A percentile compares a stretch with the other conserved stretches of the same genome.
Evolutionary conservation across 2,113 vertebrate genomes (phyloP).

Genomic region (Tachycineta bicolor): DNA sequence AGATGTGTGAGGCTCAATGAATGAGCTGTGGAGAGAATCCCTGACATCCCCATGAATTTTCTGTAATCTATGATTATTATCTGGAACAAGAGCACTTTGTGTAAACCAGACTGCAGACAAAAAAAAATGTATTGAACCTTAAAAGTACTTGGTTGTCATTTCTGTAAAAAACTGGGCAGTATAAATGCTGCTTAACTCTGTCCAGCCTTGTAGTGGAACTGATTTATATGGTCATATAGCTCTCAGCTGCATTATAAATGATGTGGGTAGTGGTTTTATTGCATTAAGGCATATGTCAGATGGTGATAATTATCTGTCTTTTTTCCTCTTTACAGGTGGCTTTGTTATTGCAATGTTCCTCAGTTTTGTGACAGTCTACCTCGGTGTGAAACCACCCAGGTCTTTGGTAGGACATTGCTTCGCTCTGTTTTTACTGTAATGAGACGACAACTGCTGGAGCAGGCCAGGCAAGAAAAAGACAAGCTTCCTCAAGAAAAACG

Average conservation of each 20-base stretch:
- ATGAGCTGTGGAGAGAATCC: not conserved
- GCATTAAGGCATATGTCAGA: not conserved
- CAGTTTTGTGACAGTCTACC: conserved; percentile 99
- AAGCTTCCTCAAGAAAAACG: conserved; percentile 95
- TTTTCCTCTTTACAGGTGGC: conserved; percentile 81
- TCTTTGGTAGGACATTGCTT: conserved; percentile 92
- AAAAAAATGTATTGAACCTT: not conserved
- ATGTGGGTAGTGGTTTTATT: not conserved
- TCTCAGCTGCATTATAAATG: not conserved
- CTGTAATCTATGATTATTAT: not conserved
- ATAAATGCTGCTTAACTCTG: not conserved
- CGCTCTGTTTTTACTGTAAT: conserved; percentile 96
- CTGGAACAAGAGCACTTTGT: not conserved
- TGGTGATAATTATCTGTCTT: not conserved
- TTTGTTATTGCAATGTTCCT: conserved; percentile 98
- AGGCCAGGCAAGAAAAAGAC: conserved; percentile 97
- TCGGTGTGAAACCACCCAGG: conserved; percentile 94
- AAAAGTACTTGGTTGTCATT: not conserved
- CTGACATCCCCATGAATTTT: not conserved
- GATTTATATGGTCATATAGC: not conserved
- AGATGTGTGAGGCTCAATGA: not conserved
- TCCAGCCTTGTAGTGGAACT: not conserved
- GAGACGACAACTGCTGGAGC: conserved; percentile 94
- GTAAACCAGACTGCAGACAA: not conserved
- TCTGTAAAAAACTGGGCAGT: not conserved